Base-by-base conservation (phyloP, 2,113 vertebrate genomes). In the Aepyceros melampus region DNA sequence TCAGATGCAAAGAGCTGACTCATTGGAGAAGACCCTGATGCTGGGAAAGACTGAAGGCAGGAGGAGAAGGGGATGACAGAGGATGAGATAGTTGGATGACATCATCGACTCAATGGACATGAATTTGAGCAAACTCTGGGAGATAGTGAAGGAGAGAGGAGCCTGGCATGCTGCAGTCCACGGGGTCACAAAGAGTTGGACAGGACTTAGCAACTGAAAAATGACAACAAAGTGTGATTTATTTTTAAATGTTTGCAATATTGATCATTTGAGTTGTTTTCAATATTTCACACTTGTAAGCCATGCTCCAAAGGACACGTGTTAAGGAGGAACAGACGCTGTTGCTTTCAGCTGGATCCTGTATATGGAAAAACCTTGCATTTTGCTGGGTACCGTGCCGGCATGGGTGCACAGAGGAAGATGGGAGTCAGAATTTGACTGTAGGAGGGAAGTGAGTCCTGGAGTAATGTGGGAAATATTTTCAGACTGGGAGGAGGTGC, bases 271-370 rank as follows among this genome's bases (percentile, higher is more conserved):
- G 58, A 40, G 40, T 62, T 40, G 15, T 58, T 49, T 71, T 56
- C 51, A 31, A 0, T 27, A n/a, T n/a, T 53, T 31, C 74, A 2
- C 5, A 14, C 19, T 51, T 19, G 16, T 15, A 15, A 81, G 27
- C 58, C 58, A 2, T 15, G 49, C 4, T 51, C 58, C 71, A 2
- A 2, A 7, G 49, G 87, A 16, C 27, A 27, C 1, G 17, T 5
- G 7, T 43, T 14, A 25, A 14, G 53, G 78, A n/a, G 55, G 43
- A 74, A 25, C 0, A 29, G 33, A 0, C 3, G 0, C 13, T 1
- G 17, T 8, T 17, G 31, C 33, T 82, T 25, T 11, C 45, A 19
- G 62, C n/a, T 16, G 16, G 6, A 12, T n/a, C 31, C 36, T 55
- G 47, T 36, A 14, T 83, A 36, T 4, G 33, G 49, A n/a, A 83